Evolutionary conservation across 2,888 invertebrate species (phyloP), one percentile per base, ranked within the genome.

Genomic region (Heliconius aoede): DNA sequence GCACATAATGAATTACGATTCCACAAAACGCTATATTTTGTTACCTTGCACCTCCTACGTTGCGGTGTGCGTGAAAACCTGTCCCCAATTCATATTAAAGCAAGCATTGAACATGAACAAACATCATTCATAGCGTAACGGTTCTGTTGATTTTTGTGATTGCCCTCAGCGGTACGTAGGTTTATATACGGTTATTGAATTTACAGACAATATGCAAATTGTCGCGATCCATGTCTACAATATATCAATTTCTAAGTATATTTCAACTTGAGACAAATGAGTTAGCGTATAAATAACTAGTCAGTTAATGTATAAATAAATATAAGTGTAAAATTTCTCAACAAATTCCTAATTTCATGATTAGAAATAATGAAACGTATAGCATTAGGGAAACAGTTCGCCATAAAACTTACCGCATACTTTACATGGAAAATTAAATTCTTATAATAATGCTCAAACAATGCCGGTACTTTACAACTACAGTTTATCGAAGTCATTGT

Each of bases 111-210:
- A 71, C 71, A 61, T 79, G 78, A 77, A 78, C 74, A 76, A 76
- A 58, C 77, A 80, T 77, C 76, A 76, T 78, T 77, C 80, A 79
- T 77, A 80, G 76, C 60, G 46, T 81, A 81, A 78, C 81, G 80
- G 80, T 78, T 26, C 55, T 75, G 68, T 74, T 73, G 76, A 75
- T 79, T 79, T 80, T 78, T 76, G 76, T 75, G 69, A 79, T 79
- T 79, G 79, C 68, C 65, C 58, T 58, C 62, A 51, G 68, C 68
- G 74, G 76, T 71, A 64, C 32, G 58, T 67, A 76, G 40, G 60
- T 69, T 72, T 64, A 69, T 67, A 55, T 71, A 36, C 32, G 18
- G 18, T 64, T 24, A 36, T 65, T 15, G 36, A 36, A 65, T 65
- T 65, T n/a, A 36, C 64, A 36, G 36, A 65, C 64, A 65, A 65